Percentiles rank a stretch among this genome's conserved stretches.
These are phyloP conservation scores for Palythoa grandiflora DNA, from an alignment of 92 coral and sea anemone species.

Conservation along the genomic window DNA sequence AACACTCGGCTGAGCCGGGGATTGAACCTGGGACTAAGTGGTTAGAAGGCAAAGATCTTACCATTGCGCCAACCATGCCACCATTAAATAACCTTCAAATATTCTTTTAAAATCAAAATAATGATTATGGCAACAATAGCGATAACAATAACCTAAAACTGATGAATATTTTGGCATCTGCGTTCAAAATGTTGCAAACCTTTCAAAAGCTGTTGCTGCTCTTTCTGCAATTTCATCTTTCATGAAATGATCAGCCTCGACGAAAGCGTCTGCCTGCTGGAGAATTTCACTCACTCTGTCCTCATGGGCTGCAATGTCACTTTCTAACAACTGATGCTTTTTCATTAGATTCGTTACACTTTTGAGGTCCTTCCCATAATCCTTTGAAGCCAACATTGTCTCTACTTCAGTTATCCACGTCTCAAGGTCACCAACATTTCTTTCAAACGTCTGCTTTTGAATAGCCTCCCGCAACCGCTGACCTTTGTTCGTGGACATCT, in stretches of 20 bases:
- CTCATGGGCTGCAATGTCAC: conserved; percentile 80
- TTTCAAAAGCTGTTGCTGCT: conserved; percentile 87
- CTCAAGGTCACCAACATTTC: conserved; percentile 87
- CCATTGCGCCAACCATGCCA: too few species aligned
- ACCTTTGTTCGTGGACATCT: conserved; percentile 79
- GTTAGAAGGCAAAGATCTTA: too few species aligned
- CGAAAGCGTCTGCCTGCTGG: conserved; percentile 87
- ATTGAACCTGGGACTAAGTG: too few species aligned
- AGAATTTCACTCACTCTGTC: conserved; percentile 85
- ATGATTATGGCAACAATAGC: too few species aligned
- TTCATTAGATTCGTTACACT: conserved; percentile 79
- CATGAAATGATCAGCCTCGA: conserved; percentile 87
- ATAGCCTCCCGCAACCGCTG: conserved; percentile 89
- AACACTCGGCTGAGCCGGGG: too few species aligned
- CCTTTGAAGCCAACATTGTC: conserved; percentile 74
- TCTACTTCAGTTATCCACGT: conserved; percentile 86
- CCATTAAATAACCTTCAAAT: too few species aligned
- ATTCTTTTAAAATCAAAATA: too few species aligned
- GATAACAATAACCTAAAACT: not conserved
- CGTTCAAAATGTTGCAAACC: conserved; percentile 49
- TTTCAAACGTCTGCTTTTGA: conserved; percentile 89
- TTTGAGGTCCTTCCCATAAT: conserved; percentile 85
- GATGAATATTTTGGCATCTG: not conserved
- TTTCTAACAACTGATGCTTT: conserved; percentile 78
- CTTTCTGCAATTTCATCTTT: conserved; percentile 90